Evolutionary conservation across 2,797 vertebrate species (phyloP), one percentile per base, ranked within the genome.

Genomic region (Enteromius unitaeniatus): DNA sequence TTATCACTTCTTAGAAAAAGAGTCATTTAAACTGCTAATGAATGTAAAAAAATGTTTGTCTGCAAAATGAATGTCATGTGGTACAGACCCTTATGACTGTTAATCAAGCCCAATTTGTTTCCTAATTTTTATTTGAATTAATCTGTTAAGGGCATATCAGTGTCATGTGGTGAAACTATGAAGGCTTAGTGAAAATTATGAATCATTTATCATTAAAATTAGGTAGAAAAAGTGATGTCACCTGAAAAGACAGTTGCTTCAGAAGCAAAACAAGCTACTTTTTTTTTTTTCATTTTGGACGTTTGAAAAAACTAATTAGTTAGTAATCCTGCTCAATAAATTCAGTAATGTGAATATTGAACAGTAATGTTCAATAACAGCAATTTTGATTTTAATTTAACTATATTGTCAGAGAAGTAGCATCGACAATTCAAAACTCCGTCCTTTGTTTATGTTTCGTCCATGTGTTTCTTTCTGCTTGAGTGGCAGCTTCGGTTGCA

Each of bases 401-500:
- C 28, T n/a, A 34, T 31, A 34, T 4, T 55, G 19, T 23, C 17
- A 9, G 55, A 37, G 14, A 5, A 5, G 28, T 13, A 51, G 49
- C 49, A 58, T 58, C n/a, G 10, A 37, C 60, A 28, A 2, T 74
- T 28, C 5, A 64, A 69, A 60, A 53, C 72, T 62, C 28, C 62
- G 11, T 65, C 9, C 21, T 67, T 68, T 79, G 26, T 78, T 78
- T 78, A 78, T 69, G 58, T 78, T 78, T 69, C 55, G 14, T 34
- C 28, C 45, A 26, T 74, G 40, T 64, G 55, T 85, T 78, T 83
- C 17, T 42, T 73, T 80, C 53, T 15, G 34, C 84, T 81, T 34
- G 37, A 80, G n/a, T 82, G 65, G 10, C 79, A 79, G 21, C 68
- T 78, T 77, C 11, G 51, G 65, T 72, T 79, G 42, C 45, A 67